These are phyloP conservation scores for Patella depressa DNA, from an alignment of 2,888 invertebrate genomes.

Conservation along the genomic window DNA sequence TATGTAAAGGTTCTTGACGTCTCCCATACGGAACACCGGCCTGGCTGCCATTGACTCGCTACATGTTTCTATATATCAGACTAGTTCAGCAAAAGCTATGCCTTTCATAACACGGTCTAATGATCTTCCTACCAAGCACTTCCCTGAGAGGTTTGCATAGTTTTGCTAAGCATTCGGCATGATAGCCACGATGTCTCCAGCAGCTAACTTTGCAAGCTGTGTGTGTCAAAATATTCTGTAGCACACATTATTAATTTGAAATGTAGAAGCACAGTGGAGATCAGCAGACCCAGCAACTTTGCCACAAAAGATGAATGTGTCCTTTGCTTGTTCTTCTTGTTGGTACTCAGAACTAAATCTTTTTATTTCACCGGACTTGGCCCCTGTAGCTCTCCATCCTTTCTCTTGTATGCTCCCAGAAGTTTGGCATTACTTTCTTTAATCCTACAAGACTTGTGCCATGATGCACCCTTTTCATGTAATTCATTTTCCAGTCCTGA, in stretches of 20 bases:
- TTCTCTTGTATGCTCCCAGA: too few relatives aligned
- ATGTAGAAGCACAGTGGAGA: neutral
- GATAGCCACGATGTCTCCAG: slow-evolving; percentile 33
- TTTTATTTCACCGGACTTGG: too few relatives aligned
- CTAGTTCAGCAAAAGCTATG: slow-evolving; percentile 27
- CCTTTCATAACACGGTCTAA: slow-evolving; percentile 7
- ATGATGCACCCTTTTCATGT: neutral
- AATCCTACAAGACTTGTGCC: neutral
- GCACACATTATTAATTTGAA: slow-evolving; percentile 23
- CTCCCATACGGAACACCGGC: slow-evolving; percentile 27
- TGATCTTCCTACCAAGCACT: neutral
- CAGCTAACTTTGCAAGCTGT: slow-evolving; percentile 32
- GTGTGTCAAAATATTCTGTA: slow-evolving; percentile 13
- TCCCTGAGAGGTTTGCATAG: neutral
- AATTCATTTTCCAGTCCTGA: neutral
- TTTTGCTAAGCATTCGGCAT: slow-evolving; percentile 19
- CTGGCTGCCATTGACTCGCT: neutral
- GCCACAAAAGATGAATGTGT: neutral
- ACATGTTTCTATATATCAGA: slow-evolving; percentile 27
- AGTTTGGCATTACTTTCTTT: too few relatives aligned
- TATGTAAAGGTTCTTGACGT: slow-evolving; percentile 22
- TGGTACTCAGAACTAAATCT: too few relatives aligned
- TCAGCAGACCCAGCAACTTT: neutral
- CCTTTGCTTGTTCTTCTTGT: too few relatives aligned
- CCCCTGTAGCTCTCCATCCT: too few relatives aligned